These are phyloP conservation scores for Trichacis sp. DNA, from an alignment of 2,888 invertebrate species.

Conservation along the genomic window DNA sequence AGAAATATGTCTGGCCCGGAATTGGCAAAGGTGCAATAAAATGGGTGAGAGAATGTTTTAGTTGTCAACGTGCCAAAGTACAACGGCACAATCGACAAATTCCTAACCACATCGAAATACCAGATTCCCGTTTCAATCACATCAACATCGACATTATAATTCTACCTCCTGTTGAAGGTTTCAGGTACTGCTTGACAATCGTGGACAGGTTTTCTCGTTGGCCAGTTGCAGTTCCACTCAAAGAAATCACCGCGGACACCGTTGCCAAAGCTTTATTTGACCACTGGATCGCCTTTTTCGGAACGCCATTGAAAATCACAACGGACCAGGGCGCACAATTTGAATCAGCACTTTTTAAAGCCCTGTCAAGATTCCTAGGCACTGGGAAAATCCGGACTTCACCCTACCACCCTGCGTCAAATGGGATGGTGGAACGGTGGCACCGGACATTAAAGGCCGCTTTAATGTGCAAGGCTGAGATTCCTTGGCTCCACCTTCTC, in stretches of 20 bases:
- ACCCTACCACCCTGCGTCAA: neutral
- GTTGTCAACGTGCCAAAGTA: slow-evolving; percentile 42
- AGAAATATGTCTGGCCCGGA: slow-evolving; percentile 46
- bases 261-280: slow-evolving; percentile 47
- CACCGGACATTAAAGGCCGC: neutral
- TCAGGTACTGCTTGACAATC: slow-evolving; percentile 51
- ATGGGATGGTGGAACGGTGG: no score
- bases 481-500: no score
- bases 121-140: slow-evolving; percentile 19
- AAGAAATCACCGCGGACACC: slow-evolving; percentile 49
- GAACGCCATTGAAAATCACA: slow-evolving; percentile 39
- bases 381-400: neutral
- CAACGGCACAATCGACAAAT: slow-evolving; percentile 23
- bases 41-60: slow-evolving; percentile 35
- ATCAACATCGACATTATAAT: slow-evolving; percentile 17
- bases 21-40: slow-evolving; percentile 29
- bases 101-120: slow-evolving; percentile 16
- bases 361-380: neutral
- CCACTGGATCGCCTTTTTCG: slow-evolving; percentile 52
- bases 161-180: slow-evolving; percentile 30
- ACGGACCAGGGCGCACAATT: neutral
- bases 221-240: slow-evolving; percentile 53
- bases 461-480: neutral
- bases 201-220: slow-evolving; percentile 53
- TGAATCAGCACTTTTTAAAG: neutral